A percentile compares a stretch with the other conserved stretches of the same genome.
Evolutionary conservation across 2,113 vertebrate species (phyloP).

Genomic region (Tiliqua scincoides): DNA sequence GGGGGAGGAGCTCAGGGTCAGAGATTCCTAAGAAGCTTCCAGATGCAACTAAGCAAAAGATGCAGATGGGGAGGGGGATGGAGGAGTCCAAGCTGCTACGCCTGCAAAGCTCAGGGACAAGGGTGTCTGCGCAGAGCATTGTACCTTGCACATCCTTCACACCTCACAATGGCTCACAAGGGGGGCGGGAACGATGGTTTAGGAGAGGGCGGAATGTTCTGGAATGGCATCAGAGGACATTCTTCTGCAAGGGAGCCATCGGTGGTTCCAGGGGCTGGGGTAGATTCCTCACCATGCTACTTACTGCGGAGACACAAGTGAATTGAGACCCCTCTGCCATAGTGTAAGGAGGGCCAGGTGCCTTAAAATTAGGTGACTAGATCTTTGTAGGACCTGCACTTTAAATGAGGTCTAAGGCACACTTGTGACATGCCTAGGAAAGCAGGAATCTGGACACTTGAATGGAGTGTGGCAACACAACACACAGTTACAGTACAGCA

Average conservation of each 20-base stretch:
- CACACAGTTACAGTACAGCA: too few relatives aligned
- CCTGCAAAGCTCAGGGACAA: neutral
- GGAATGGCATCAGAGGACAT: neutral
- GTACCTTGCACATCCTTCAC: too few relatives aligned
- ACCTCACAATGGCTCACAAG: too few relatives aligned
- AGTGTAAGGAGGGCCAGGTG: too few relatives aligned
- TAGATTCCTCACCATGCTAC: neutral
- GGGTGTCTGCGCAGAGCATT: neutral
- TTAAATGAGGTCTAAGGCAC: too few relatives aligned
- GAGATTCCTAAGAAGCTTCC: constrained; percentile 37
- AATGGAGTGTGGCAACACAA: neutral
- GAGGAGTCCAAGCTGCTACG: too few relatives aligned
- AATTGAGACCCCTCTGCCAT: neutral
- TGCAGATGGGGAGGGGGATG: neutral
- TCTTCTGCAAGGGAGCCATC: neutral
- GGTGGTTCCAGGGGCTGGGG: too few relatives aligned
- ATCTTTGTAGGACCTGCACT: neutral
- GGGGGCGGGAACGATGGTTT: too few relatives aligned
- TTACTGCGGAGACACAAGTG: neutral
- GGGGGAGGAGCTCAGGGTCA: neutral
- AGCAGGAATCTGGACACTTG: too few relatives aligned
- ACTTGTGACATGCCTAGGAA: too few relatives aligned
- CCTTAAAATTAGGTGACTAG: neutral
- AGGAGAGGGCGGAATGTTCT: neutral
- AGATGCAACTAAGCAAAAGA: constrained; percentile 28